phyloP scores from a whole-genome alignment of 2,797 vertebrate species.

The Spatula clypeata region DNA sequence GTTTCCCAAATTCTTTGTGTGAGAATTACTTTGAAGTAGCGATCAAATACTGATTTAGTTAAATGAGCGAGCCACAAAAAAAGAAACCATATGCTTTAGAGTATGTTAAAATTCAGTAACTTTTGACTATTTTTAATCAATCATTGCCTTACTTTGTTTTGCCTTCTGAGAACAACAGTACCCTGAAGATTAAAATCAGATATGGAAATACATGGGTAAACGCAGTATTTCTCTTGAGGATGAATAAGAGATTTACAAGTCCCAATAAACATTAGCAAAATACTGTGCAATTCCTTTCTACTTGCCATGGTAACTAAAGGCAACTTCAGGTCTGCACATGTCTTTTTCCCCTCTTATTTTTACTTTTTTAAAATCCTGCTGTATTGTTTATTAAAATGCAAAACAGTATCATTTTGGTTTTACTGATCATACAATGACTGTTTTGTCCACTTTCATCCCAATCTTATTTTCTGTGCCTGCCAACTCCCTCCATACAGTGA shows the following conservation, averaged over 20 bases:
- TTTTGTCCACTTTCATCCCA: not conserved
- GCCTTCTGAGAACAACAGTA: slow-evolving; percentile 28
- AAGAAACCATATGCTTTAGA: slow-evolving; percentile 45
- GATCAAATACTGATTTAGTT: slow-evolving; percentile 70
- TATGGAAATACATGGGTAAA: slow-evolving; percentile 53
- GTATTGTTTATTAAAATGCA: not conserved
- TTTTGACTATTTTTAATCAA: slow-evolving; percentile 63
- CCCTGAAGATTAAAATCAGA: slow-evolving; percentile 39
- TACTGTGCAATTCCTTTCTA: not conserved
- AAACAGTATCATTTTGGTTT: not conserved
- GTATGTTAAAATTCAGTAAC: slow-evolving; percentile 47
- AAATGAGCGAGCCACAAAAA: slow-evolving; percentile 67
- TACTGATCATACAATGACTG: not conserved
- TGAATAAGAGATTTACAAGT: not conserved
- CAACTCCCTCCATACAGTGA: not conserved
- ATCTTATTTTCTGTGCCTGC: not conserved
- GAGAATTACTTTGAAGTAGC: slow-evolving; percentile 67
- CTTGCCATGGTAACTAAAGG: not conserved
- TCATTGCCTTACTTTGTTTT: slow-evolving; percentile 52
- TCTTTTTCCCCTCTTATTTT: not conserved
- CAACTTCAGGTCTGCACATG: not conserved
- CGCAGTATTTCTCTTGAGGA: not conserved
- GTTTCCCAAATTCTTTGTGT: slow-evolving; percentile 69
- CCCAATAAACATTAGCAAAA: not conserved
- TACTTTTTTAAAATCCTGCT: not conserved